These are phyloP conservation scores for Junco hyemalis DNA, from an alignment of 2,113 vertebrate genomes.

Conservation along the genomic window DNA sequence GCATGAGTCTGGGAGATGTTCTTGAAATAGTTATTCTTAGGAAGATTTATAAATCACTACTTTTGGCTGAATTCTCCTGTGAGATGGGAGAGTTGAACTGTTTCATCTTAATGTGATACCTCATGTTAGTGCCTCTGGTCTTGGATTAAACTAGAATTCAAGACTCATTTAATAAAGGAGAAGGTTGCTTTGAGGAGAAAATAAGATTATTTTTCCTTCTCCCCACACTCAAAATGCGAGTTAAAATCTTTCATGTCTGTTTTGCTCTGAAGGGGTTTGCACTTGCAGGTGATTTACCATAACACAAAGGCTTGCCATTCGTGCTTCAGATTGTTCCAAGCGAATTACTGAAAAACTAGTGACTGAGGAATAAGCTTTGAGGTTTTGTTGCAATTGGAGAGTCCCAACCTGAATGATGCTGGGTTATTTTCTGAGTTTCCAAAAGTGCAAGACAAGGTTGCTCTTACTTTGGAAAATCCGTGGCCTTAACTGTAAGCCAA, in stretches of 20 bases:
- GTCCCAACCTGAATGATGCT: constrained; percentile 1
- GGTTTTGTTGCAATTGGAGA: constrained; percentile 17
- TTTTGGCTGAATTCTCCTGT: constrained; percentile 21
- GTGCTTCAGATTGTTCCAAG: background rate
- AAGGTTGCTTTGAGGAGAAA: constrained; percentile 37
- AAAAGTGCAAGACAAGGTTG: background rate
- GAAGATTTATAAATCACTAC: constrained; percentile 6
- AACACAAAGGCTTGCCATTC: background rate
- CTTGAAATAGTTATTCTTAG: constrained; percentile 3
- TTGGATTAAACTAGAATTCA: constrained; percentile 52
- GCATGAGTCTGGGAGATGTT: constrained; percentile 17
- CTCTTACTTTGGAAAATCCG: constrained; percentile 11
- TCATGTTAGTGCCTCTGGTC: constrained; percentile 64
- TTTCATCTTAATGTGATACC: constrained; percentile 61
- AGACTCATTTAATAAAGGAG: constrained; percentile 26
- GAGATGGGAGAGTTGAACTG: constrained; percentile 7
- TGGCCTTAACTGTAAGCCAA: background rate
- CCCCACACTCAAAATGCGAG: background rate
- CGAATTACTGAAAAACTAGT: background rate
- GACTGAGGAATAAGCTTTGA: constrained; percentile 13
- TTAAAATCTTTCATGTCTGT: background rate
- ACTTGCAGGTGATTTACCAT: background rate
- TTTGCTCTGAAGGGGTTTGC: background rate
- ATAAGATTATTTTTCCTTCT: constrained; percentile 19
- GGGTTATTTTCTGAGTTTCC: constrained; percentile 13